Evolutionary conservation across 2,797 vertebrate species (phyloP), one percentile per base, ranked within the genome.

Genomic region (Geotrypetes seraphini): DNA sequence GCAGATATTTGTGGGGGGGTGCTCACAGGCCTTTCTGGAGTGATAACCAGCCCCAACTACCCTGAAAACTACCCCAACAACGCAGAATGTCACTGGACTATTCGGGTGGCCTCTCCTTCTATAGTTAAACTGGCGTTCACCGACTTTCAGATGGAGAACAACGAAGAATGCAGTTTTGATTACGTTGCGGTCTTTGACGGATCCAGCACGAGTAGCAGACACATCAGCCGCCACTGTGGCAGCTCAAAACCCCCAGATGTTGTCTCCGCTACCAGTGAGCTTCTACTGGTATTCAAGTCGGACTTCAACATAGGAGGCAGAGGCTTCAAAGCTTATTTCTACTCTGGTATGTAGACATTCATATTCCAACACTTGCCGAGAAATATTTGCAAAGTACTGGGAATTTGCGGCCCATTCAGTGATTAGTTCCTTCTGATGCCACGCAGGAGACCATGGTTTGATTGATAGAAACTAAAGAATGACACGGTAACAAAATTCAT

Each of bases 271-370:
- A 68, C 80, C 51, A 86, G 72, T 1, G 84, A 92, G 50, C 78
- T 97, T 16, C 81, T 92, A 15, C 46, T 96, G 8, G 49, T 96
- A 47, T 97, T 99, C 73, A 97, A 91, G 57, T 99, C 95, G 0
- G 95, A 99, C 61, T 97, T 92, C 50, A 99, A 97, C 69, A 97
- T 99, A 0, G 94, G 90, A 7, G 92, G 90, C 43, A 80, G 86
- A 24, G 96, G 96, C 18, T 97, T 99, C 71, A 96, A 91, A 53
- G 92, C 92, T 11, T 78, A 86, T 51, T 99, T 91, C 70, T 97
- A 89, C 57, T 96, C 93, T 19, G 92, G 95, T 97, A 55, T 1
- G 28, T 12, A 10, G 5, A 19, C 25, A 16, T 0, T 28, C 13
- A 48, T n/a, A n/a, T n/a, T n/a, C n/a, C n/a, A n/a, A n/a, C n/a